Evolutionary conservation across 2,113 vertebrate genomes (phyloP).

Genomic region (Globicephala melas): DNA sequence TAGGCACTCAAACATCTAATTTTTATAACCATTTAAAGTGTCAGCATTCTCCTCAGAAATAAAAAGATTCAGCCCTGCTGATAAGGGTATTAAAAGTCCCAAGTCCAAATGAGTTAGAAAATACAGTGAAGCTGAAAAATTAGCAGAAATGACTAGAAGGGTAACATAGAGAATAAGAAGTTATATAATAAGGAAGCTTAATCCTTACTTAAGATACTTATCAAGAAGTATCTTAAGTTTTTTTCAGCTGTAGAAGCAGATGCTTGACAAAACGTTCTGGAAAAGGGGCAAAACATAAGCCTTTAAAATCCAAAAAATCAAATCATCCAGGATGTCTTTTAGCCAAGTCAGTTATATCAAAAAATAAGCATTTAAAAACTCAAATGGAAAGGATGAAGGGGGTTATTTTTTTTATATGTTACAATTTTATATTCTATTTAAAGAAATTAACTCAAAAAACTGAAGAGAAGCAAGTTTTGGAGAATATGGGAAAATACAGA

Average conservation of each 20-base stretch:
- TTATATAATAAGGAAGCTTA: background rate
- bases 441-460: conserved; percentile 20
- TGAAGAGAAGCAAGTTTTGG: background rate
- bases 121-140: background rate
- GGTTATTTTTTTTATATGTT: background rate
- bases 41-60: background rate
- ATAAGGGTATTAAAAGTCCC: background rate
- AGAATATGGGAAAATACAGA: background rate
- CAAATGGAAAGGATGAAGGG: background rate
- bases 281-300: background rate
- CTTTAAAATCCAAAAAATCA: background rate
- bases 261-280: background rate
- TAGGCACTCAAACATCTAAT: background rate
- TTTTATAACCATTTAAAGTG: background rate
- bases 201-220: background rate
- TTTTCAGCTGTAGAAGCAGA: background rate
- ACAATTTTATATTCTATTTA: background rate
- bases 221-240: background rate
- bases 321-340: background rate
- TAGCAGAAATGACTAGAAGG: background rate
- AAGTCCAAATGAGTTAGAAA: background rate
- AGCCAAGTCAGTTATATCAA: background rate
- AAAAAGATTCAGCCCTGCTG: background rate
- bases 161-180: background rate
- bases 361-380: background rate